Evolutionary conservation across 2,888 invertebrate genomes (phyloP), one percentile per base, ranked within the genome.

Genomic region (Tenthredo distinguenda): DNA sequence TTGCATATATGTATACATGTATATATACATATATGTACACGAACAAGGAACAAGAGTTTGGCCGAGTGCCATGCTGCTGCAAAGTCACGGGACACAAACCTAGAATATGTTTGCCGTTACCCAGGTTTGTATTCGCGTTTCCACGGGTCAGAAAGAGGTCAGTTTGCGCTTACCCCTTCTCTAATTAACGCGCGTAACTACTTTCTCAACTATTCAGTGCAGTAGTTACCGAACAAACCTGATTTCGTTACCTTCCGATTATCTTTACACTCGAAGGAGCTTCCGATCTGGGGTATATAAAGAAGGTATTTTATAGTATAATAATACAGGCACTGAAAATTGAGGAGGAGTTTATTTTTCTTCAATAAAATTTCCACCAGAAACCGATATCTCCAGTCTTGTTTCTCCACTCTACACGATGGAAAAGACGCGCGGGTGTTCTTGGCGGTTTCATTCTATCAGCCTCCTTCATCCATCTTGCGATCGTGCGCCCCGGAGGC

Each of bases 381-480:
- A 37, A 71, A 37, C 47, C 21, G 47, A 76, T 76, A 55, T 77
- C 77, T 34, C 18, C 40, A 62, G 74, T 40, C 43, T 74, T 43
- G 74, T 74, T 43, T 43, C 74, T 43, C 74, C 47, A 34, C 55
- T 55, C 31, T 77, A 34, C 50, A 77, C 31, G 77, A 47, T 62
- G 62, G 81, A 62, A 81, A 43, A 81, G 37, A 62, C n/a, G 21
- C 58, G 86, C 79, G 86, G 85, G 86, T 86, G 86, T 87, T 87
- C 84, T 72, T 87, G 86, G 84, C 84, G 87, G 87, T 90, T 91
- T 91, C 90, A 90, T 91, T 91, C 90, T 90, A 90, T 91, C 89
- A 89, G 87, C 76, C 85, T 87, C 85, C 86, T 88, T 89, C 91
- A 91, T 91, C 90, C 88, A 89, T 92, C 91, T 91, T 89, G 85